Evolutionary conservation across 2,888 invertebrate species (phyloP).

Genomic region (Imbricaverruca yamaguchii): DNA sequence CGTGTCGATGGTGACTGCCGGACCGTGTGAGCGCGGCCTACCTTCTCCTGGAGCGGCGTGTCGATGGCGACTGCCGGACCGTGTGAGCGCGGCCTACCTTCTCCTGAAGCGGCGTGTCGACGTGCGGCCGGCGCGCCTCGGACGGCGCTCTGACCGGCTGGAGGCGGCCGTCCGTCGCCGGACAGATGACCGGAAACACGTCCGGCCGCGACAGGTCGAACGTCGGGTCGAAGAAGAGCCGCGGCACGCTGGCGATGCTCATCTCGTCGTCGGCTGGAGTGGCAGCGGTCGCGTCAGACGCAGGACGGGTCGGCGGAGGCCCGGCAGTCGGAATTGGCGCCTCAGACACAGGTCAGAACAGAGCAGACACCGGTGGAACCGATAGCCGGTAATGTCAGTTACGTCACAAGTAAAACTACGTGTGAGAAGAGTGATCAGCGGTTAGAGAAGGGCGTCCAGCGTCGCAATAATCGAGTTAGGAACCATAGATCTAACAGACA

Average conservation of each 20-base stretch:
- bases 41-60: conserved; percentile 71
- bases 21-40: conserved; percentile 35
- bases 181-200: conserved; percentile 14
- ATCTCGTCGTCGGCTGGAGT: conserved; percentile 35
- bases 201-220: conserved; percentile 20
- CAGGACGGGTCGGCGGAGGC: no score
- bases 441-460: no score
- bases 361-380: no score
- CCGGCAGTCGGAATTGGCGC: no score
- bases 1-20: conserved; percentile 33
- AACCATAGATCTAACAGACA: no score
- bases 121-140: not conserved
- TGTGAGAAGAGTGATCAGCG: no score
- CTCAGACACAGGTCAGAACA: no score
- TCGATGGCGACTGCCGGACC: not conserved
- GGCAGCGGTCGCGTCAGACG: no score
- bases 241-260: not conserved
- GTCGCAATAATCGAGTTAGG: no score
- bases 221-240: conserved; percentile 14
- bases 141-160: not conserved
- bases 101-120: conserved; percentile 64
- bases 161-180: conserved; percentile 28
- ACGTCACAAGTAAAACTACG: no score
- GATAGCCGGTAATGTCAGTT: no score
- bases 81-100: conserved; percentile 47